Evolutionary conservation across 2,888 invertebrate genomes (phyloP).

Genomic region (Hyles lineata): DNA sequence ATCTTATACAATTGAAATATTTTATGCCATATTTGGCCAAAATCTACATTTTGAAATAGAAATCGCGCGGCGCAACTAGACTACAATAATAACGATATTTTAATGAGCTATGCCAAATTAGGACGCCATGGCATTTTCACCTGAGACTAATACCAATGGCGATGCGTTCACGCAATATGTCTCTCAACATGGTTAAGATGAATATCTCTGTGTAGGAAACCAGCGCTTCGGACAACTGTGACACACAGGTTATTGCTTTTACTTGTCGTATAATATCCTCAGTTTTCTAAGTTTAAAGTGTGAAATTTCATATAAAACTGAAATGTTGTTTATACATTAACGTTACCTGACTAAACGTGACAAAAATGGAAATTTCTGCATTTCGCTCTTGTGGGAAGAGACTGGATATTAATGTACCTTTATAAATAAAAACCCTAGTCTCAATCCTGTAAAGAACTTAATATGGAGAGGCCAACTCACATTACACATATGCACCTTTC

Average conservation of each 20-base stretch:
- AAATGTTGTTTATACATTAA: constrained; percentile 5
- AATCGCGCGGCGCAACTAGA: background rate
- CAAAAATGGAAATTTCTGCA: too few relatives aligned
- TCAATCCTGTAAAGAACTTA: background rate
- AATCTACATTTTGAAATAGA: background rate
- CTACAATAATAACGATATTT: constrained; percentile 4
- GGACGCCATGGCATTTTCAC: constrained; percentile 23
- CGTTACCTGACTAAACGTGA: background rate
- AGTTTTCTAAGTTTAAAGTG: background rate
- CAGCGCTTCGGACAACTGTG: constrained; percentile 2
- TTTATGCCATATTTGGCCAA: background rate
- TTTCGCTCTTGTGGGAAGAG: too few relatives aligned
- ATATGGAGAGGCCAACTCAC: background rate
- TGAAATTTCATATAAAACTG: background rate
- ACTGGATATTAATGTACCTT: too few relatives aligned
- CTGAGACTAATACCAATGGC: constrained; percentile 15
- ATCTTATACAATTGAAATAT: too few relatives aligned
- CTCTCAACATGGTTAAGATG: constrained; percentile 20
- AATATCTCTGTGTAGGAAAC: constrained; percentile 12
- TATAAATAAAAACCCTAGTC: too few relatives aligned
- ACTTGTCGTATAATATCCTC: background rate
- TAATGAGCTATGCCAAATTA: constrained; percentile 23
- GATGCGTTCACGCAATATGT: constrained; percentile 22
- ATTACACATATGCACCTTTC: background rate
- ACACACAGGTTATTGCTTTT: constrained; percentile 7